Percentiles rank a stretch among this genome's conserved stretches.
phyloP scores from a whole-genome alignment of 2,113 vertebrate species.

The Xiphophorus couchianus region DNA sequence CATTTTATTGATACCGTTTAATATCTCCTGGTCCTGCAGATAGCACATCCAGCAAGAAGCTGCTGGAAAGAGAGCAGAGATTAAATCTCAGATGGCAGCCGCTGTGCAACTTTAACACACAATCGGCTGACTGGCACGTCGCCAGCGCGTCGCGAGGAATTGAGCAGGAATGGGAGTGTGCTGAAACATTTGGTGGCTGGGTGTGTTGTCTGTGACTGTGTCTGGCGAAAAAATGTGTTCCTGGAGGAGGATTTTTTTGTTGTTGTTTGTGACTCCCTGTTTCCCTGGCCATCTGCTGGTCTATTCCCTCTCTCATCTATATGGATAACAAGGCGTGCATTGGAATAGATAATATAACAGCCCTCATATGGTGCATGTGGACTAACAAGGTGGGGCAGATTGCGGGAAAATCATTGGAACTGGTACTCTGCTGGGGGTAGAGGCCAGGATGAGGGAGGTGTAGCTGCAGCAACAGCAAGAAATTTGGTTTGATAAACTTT shows the following conservation, averaged over 20 bases:
- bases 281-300: slow-evolving; percentile 72
- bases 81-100: slow-evolving; percentile 45
- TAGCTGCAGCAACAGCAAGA: slow-evolving; percentile 3
- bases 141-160: slow-evolving; percentile 33
- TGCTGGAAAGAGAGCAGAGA: slow-evolving; percentile 34
- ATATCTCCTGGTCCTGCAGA: slow-evolving; percentile 25
- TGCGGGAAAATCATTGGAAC: slow-evolving; percentile 18
- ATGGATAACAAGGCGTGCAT: slow-evolving; percentile 73
- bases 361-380: slow-evolving; percentile 56
- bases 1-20: slow-evolving; percentile 34
- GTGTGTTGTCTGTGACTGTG: slow-evolving; percentile 35
- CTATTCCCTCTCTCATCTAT: slow-evolving; percentile 62
- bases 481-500: slow-evolving; percentile 17
- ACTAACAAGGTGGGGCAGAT: slow-evolving; percentile 65
- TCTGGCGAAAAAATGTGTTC: slow-evolving; percentile 26
- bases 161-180: slow-evolving; percentile 22
- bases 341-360: slow-evolving; percentile 69
- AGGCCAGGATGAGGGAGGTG: slow-evolving; percentile 10
- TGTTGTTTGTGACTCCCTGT: slow-evolving; percentile 49
- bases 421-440: slow-evolving; percentile 26
- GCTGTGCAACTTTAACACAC: slow-evolving; percentile 46
- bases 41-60: slow-evolving; percentile 30
- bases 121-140: slow-evolving; percentile 28
- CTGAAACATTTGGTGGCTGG: slow-evolving; percentile 37
- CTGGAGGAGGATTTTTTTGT: slow-evolving; percentile 28